phyloP scores from a whole-genome alignment of 2,113 vertebrate genomes.

The Dicentrarchus labrax region DNA sequence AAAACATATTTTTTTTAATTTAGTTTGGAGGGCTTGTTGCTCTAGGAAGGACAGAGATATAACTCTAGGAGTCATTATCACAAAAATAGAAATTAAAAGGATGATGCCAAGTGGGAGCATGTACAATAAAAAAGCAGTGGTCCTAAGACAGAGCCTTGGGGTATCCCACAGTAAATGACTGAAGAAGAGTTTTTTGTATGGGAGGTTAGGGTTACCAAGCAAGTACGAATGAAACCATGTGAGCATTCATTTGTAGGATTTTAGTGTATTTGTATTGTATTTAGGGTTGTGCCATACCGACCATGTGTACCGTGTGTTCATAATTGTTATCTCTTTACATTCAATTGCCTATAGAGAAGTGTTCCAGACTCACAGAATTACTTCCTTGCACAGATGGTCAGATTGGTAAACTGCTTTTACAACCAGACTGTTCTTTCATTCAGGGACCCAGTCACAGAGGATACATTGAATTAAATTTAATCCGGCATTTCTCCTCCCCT shows the following conservation, averaged over 20 bases:
- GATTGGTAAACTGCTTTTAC: background rate
- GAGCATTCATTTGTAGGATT: background rate
- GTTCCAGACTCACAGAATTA: constrained; percentile 4
- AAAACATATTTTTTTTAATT: background rate
- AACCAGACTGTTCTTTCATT: constrained; percentile 10
- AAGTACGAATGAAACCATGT: background rate
- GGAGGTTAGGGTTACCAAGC: background rate
- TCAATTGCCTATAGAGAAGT: too few relatives aligned
- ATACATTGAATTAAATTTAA: constrained; percentile 32
- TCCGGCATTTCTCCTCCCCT: background rate
- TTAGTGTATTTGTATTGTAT: too few relatives aligned
- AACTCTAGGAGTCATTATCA: background rate
- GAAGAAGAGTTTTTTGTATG: background rate
- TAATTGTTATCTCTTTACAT: background rate
- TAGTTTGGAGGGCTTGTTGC: background rate
- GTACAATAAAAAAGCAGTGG: background rate
- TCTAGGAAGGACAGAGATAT: background rate
- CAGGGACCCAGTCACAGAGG: constrained; percentile 10
- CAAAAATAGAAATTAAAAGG: background rate
- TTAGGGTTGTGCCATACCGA: background rate
- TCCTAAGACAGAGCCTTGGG: background rate
- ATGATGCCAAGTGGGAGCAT: background rate
- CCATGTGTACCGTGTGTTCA: background rate
- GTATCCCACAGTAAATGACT: background rate
- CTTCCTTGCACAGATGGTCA: constrained; percentile 3